These are phyloP conservation scores for Huso huso DNA, from an alignment of 2,797 vertebrate genomes.

Conservation along the genomic window DNA sequence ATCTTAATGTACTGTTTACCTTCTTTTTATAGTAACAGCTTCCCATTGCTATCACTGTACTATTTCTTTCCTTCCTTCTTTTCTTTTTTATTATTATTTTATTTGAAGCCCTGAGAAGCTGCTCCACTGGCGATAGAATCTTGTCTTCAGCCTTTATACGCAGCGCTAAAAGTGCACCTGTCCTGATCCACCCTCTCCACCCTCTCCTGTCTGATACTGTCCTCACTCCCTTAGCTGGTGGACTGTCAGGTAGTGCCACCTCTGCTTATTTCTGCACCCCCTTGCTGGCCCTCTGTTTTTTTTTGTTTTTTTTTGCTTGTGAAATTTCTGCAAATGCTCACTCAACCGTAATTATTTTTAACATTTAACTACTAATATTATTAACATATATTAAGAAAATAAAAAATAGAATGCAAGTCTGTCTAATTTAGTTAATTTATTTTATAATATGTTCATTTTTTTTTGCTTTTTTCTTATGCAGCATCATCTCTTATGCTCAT, in stretches of 20 bases:
- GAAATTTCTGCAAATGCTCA: no score
- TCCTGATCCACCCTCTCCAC: conserved; percentile 98
- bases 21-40: conserved; percentile 59
- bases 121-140: conserved; percentile 98
- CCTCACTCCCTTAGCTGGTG: conserved; percentile 98
- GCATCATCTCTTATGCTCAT: no score
- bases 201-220: conserved; percentile 94
- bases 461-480: no score
- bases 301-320: neutral
- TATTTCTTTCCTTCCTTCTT: conserved; percentile 64
- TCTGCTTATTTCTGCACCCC: conserved; percentile 73
- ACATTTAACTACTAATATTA: no score
- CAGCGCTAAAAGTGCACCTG: conserved; percentile 99
- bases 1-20: neutral
- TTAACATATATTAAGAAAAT: no score
- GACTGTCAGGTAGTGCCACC: conserved; percentile 98
- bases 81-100: conserved; percentile 58
- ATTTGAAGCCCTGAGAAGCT: conserved; percentile 93
- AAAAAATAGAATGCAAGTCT: no score
- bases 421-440: no score
- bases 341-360: no score
- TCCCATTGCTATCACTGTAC: conserved; percentile 69
- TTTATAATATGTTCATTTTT: no score
- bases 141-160: conserved; percentile 99
- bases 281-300: conserved; percentile 24